Evolutionary conservation across 2,113 vertebrate species (phyloP), one percentile per base, ranked within the genome.

Genomic region (Morone saxatilis): DNA sequence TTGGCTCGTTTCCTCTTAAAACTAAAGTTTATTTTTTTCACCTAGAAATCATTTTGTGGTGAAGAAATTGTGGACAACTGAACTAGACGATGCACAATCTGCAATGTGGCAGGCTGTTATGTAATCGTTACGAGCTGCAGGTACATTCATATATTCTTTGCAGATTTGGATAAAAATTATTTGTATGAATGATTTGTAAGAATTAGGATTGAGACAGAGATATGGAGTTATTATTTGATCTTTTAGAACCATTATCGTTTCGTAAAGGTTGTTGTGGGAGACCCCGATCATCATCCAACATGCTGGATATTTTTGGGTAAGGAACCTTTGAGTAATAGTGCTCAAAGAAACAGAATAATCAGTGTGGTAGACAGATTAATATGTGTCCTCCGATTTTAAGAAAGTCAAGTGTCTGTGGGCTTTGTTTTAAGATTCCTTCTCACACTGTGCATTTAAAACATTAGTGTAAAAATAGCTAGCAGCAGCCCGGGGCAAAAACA

Each of bases 381-480:
- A 0, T 13, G 14, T 11, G 40, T 56, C 10, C 50, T 48, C 7
- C 13, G 41, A 78, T 84, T 19, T 12, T 84, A 69, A 38, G 17
- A 62, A 31, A 0, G 1, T 40, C 20, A 47, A 20, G n/a, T 6
- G 6, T 56, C 19, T 10, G 2, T 60, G 9, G 14, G 65, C 74
- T 47, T 62, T 65, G 13, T 31, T 3, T 74, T 45, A 63, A 31
- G 14, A 60, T 22, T 48, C 50, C 50, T 41, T 7, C 13, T 78
- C 57, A 50, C 14, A 38, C 16, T 2, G 0, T 54, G 54, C 19
- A 71, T 76, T 66, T 45, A 16, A 71, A 51, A 71, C 16, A 31
- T 22, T 1, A 47, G 45, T 17, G 4, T 61, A 70, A 66, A 82
- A 68, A 86, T 16, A 73, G 53, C 60, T 3, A 43, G 51, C 47